Conservation (phyloP, 2,888 invertebrate genomes). For the Clanis bilineata region DNA sequence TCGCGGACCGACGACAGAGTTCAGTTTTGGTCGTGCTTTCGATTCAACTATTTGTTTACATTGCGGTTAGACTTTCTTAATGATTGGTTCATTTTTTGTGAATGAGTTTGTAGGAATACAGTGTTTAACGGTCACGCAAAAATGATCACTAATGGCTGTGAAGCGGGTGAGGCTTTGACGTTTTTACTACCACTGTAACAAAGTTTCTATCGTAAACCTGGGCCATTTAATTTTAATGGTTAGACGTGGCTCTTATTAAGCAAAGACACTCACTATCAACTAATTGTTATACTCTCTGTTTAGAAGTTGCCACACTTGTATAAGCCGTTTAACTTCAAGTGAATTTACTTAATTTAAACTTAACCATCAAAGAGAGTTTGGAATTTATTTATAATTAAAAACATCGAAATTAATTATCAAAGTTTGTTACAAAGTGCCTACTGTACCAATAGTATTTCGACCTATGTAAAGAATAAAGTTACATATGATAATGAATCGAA, state of each 20-base stretch:
- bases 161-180: constrained; percentile 36
- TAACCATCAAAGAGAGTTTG: no score
- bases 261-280: no score
- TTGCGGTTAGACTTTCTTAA: constrained; percentile 25
- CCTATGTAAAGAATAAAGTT: no score
- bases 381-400: no score
- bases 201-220: constrained; percentile 15
- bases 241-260: not conserved
- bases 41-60: constrained; percentile 37
- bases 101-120: constrained; percentile 27
- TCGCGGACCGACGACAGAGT: constrained; percentile 36
- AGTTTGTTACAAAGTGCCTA: no score
- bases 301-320: not conserved
- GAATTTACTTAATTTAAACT: not conserved
- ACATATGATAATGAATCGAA: no score
- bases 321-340: not conserved
- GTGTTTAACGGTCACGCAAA: constrained; percentile 27
- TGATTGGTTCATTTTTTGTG: not conserved
- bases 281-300: not conserved
- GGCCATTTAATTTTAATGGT: not conserved
- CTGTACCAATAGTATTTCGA: no score
- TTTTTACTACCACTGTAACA: constrained; percentile 25
- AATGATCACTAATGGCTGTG: constrained; percentile 44
- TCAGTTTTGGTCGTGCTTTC: constrained; percentile 44
- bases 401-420: no score